A percentile compares a stretch with the other conserved stretches of the same genome.
phyloP scores from a whole-genome alignment of 2,113 vertebrate genomes.

The Manacus vitellinus region DNA sequence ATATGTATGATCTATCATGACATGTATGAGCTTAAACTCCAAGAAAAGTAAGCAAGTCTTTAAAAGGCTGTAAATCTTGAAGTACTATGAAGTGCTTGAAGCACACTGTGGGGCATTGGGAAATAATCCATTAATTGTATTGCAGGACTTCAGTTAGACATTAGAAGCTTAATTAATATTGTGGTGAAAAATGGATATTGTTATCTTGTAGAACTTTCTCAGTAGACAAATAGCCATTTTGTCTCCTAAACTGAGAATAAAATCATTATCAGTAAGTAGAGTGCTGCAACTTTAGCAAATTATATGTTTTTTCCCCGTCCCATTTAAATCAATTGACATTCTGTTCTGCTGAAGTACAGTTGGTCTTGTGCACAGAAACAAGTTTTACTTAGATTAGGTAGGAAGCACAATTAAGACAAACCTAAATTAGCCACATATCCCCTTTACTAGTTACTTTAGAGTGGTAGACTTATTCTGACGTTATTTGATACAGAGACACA shows the following conservation, averaged over 20 bases:
- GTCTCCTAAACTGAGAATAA: background rate
- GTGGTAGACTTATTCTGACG: background rate
- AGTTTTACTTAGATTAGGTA: background rate
- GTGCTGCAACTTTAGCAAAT: background rate
- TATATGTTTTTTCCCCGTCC: background rate
- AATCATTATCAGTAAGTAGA: background rate
- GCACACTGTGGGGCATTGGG: background rate
- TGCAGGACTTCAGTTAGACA: background rate
- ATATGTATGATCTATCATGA: background rate
- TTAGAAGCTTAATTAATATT: background rate
- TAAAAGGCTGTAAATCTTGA: background rate
- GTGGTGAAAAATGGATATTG: background rate
- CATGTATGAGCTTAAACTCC: background rate
- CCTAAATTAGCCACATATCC: background rate
- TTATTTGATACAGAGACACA: background rate
- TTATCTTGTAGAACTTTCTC: background rate
- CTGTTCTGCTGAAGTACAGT: background rate
- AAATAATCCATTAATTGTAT: background rate
- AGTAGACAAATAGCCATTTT: background rate
- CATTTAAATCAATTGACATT: background rate
- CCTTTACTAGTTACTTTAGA: background rate
- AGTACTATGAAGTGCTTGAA: fast-evolving
- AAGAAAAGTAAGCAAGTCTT: background rate
- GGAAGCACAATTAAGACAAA: background rate
- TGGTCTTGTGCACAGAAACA: background rate